Base-by-base conservation (phyloP, 1,140 invertebrate species). In the Euborellia annulipes region DNA sequence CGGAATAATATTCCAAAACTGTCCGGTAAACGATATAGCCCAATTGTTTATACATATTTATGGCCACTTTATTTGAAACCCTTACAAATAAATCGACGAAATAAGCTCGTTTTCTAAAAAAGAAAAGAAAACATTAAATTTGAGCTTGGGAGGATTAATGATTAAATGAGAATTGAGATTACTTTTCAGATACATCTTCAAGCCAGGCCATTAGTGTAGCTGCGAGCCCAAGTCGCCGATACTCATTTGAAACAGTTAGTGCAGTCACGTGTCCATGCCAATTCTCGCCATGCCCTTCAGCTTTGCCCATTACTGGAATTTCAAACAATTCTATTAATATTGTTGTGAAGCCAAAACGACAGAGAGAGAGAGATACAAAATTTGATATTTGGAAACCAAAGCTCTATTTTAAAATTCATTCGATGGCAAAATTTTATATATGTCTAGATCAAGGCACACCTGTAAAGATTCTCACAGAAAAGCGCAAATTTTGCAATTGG, bases 251-350 rank as follows among this genome's bases (percentile, higher is more conserved):
- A n/a, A 98, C 91, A 21, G 91, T 94, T 6, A 99, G 68, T 13
- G 93, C 93, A 16, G 95, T 98, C 2, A 98, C 94, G 69, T 99
- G 95, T 1, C 95, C 95, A 73, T 98, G 95, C 92, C 92, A 98
- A 59, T 92, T 85, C 57, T 95, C 87, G 47, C 82, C 79, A 56
- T 78, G 75, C 0, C 94, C 95, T 72, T 99, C 95, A 9, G 92
- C 84, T 68, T 98, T 98, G 22, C 93, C 95, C 93, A 98, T 98
- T 40, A 98, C 91, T 96, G 55, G 47, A 72, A 71, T 54, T 45
- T 48, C 45, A 52, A 44, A 49, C n/a, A n/a, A n/a, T n/a, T n/a
- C n/a, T n/a, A n/a, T n/a, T n/a, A n/a, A n/a, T n/a, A n/a, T n/a
- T n/a, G n/a, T n/a, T n/a, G n/a, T n/a, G n/a, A n/a, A n/a, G n/a